phyloP scores from a whole-genome alignment of 2,888 invertebrate species.

The Ochropacha duplaris region DNA sequence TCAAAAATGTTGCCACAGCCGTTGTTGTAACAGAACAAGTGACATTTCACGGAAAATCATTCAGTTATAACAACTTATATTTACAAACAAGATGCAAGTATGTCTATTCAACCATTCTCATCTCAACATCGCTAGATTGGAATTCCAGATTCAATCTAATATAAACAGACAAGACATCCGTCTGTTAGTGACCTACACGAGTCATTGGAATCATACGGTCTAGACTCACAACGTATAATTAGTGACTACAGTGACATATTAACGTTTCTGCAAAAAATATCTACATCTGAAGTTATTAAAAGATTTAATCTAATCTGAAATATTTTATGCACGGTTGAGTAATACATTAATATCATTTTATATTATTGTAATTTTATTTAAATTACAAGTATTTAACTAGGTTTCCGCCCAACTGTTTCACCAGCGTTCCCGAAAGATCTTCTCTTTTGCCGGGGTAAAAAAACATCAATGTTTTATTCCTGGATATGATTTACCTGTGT shows the following conservation, averaged over 20 bases:
- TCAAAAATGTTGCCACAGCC: too few relatives aligned
- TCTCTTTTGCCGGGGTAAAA: too few relatives aligned
- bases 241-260: conserved; percentile 67
- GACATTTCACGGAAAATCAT: too few relatives aligned
- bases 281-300: conserved; percentile 22
- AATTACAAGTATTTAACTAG: too few relatives aligned
- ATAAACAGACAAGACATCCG: conserved; percentile 16
- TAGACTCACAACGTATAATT: conserved; percentile 61
- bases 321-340: conserved; percentile 12
- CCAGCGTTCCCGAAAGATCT: too few relatives aligned
- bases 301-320: conserved; percentile 20
- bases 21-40: too few relatives aligned
- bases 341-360: conserved; percentile 1
- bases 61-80: background rate
- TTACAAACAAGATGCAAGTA: background rate
- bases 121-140: background rate
- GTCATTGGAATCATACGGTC: conserved; percentile 48
- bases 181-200: conserved; percentile 53
- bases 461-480: too few relatives aligned
- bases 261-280: conserved; percentile 46
- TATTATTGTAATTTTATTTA: too few relatives aligned
- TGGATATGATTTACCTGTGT: too few relatives aligned
- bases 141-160: conserved; percentile 13
- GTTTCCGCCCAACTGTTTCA: too few relatives aligned
- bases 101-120: background rate